A percentile compares a stretch with the other conserved stretches of the same genome.
Conservation (phyloP, 2,888 invertebrate species). For the Adineta ricciae region DNA sequence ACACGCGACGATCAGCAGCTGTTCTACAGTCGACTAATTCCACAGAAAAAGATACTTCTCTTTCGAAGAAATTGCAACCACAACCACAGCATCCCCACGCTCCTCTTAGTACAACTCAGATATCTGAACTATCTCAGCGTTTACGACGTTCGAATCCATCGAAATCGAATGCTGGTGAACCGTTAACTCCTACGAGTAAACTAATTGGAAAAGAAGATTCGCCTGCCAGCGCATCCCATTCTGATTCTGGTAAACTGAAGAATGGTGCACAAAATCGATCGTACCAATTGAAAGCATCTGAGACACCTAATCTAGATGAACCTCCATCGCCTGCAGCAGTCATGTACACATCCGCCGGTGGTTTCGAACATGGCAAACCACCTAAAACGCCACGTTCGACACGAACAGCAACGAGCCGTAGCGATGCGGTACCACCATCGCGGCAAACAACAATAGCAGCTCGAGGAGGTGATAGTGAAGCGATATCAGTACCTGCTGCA, state of each 20-base stretch:
- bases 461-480: slow-evolving; percentile 30
- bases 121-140: background rate
- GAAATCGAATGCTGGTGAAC: background rate
- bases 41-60: background rate
- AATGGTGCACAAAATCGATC: background rate
- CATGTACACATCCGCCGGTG: background rate
- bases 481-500: slow-evolving; percentile 26
- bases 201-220: background rate
- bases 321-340: background rate
- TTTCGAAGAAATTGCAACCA: background rate
- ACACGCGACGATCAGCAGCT: background rate
- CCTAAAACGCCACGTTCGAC: slow-evolving; percentile 5
- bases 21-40: background rate
- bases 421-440: background rate
- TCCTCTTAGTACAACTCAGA: background rate
- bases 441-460: background rate
- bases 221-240: background rate
- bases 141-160: background rate
- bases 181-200: background rate
- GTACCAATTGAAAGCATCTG: background rate
- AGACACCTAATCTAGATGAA: background rate
- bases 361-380: slow-evolving; percentile 6
- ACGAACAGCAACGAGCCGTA: background rate
- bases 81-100: background rate
- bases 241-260: background rate